These are phyloP conservation scores for Holothuria leucospilota DNA, from an alignment of 53 echinoderm and acorn worm species.

Conservation along the genomic window DNA sequence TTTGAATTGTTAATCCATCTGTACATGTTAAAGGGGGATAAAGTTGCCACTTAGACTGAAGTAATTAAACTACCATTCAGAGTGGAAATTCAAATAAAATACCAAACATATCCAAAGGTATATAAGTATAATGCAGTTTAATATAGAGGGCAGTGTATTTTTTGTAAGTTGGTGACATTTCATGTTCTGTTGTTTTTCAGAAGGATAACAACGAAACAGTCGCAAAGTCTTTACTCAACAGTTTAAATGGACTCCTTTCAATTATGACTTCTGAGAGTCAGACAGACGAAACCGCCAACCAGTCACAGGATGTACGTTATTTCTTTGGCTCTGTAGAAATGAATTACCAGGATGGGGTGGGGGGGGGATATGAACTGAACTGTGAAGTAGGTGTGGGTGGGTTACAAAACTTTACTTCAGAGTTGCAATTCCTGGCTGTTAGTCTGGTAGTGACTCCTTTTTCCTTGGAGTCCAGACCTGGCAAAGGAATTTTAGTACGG, in stretches of 20 bases:
- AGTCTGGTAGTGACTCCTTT: too few relatives aligned
- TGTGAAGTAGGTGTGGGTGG: background rate
- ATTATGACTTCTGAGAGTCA: slow-evolving; percentile 9
- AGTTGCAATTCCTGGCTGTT: too few relatives aligned
- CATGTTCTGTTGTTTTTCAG: background rate
- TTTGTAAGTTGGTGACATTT: background rate
- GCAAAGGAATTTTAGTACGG: too few relatives aligned
- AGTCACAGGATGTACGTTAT: background rate
- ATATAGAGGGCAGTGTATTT: background rate
- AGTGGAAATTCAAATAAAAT: too few relatives aligned
- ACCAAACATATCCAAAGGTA: background rate
- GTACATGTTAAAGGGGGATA: too few relatives aligned
- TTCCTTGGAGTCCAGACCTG: too few relatives aligned
- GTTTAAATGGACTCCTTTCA: slow-evolving; percentile 30
- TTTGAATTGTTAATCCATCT: too few relatives aligned
- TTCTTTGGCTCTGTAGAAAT: background rate
- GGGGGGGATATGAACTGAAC: background rate
- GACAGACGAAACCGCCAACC: background rate
- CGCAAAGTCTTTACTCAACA: slow-evolving; percentile 20
- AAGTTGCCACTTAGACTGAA: too few relatives aligned
- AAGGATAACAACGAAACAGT: slow-evolving; percentile 8
- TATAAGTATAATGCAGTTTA: background rate
- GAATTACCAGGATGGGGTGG: background rate
- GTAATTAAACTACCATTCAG: too few relatives aligned
- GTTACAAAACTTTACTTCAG: too few relatives aligned